Evolutionary conservation across 2,113 vertebrate genomes (phyloP), one percentile per base, ranked within the genome.

Genomic region (Pimephales promelas): DNA sequence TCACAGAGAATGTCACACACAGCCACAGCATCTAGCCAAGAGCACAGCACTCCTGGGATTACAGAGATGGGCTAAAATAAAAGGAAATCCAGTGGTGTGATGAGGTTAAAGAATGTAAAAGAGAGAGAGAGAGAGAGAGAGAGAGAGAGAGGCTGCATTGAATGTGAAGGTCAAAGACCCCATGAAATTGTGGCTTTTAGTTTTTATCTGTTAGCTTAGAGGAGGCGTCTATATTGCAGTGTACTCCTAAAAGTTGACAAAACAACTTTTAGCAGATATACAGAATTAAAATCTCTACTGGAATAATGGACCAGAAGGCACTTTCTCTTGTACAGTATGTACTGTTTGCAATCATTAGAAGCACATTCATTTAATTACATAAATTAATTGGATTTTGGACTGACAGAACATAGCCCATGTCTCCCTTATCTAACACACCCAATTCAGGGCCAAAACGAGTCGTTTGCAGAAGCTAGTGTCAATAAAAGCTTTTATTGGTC

Each of bases 21-120:
- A 74, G 83, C 66, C 68, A 56, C 52, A 76, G 28, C 49, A 76
- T 76, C 73, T 57, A 56, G 73, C 70, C 54, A 36, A 82, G 76
- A 76, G 82, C 88, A 87, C 89, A 87, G 84, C 81, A 87, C 18
- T 86, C 82, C 84, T 86, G 87, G 81, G 82, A 88, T 84, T 76
- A 45, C 13, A 77, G 66, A 79, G 82, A n/a, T 70, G 66, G 31
- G 57, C 18, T 62, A 34, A 54, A 47, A 70, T 10, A 16, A 36
- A 52, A 81, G 36, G 66, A 68, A 40, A 62, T 31, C 78, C 84
- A 68, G 49, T 45, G 76, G 74, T 79, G 76, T 62, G 49, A 54
- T 81, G 57, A 89, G 86, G 85, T 89, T 88, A 90, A 89, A 90
- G 89, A 90, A 90, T 89, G 87, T 78, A 84, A 90, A 87, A 85